Conservation (phyloP, 2,797 vertebrate genomes). For the Pantherophis vulpinus region DNA sequence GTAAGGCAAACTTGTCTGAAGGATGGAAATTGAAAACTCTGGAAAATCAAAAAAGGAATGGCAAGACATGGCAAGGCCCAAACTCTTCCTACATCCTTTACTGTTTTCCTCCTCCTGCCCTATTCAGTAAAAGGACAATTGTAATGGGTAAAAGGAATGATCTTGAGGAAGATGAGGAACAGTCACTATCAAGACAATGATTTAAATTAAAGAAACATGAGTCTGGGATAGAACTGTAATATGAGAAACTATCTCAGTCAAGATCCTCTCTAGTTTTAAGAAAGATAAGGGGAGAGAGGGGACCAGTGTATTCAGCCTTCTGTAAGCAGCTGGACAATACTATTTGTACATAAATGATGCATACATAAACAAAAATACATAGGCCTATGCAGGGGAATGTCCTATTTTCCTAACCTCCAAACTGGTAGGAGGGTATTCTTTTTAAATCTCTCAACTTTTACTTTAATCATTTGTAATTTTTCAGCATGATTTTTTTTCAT, state of each 20-base stretch:
- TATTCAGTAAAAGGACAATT: background rate
- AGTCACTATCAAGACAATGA: background rate
- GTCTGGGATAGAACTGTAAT: background rate
- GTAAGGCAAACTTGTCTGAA: background rate
- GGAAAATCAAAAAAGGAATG: background rate
- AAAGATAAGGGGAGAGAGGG: background rate
- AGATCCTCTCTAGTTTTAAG: background rate
- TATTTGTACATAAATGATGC: background rate
- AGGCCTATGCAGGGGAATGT: background rate
- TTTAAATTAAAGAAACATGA: background rate
- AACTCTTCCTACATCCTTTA: background rate
- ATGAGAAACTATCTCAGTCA: background rate
- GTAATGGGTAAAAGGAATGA: background rate
- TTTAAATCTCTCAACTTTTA: background rate
- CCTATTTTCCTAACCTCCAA: background rate
- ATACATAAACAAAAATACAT: background rate
- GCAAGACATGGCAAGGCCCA: background rate
- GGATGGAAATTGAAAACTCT: background rate
- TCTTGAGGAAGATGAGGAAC: background rate
- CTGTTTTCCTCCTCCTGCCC: background rate
- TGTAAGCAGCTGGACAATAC: background rate
- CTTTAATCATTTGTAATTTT: background rate
- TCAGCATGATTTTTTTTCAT: background rate
- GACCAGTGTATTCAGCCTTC: background rate
- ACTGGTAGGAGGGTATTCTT: background rate